These are phyloP conservation scores for Gymnoscopelus braueri DNA, from an alignment of 2,797 vertebrate species.

Conservation along the genomic window DNA sequence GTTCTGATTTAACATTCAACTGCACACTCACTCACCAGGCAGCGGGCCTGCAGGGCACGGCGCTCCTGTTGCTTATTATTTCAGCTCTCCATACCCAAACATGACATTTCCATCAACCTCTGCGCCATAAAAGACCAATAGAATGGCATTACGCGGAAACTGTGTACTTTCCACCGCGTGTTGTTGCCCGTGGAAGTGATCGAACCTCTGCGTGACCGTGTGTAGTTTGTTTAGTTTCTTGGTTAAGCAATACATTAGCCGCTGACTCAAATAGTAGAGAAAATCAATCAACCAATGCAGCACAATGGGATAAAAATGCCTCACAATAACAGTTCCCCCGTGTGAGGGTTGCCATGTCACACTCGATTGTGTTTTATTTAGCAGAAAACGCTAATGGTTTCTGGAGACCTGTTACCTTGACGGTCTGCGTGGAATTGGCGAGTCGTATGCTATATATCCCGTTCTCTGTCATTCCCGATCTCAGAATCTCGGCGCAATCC, in stretches of 20 bases:
- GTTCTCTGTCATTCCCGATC: slow-evolving; percentile 78
- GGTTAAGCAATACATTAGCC: slow-evolving; percentile 10
- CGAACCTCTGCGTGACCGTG: slow-evolving; percentile 44
- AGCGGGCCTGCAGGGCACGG: slow-evolving; percentile 43
- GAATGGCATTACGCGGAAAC: slow-evolving; percentile 55
- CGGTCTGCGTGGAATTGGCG: slow-evolving; percentile 78
- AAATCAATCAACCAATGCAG: slow-evolving; percentile 11
- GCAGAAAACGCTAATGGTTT: slow-evolving; percentile 62
- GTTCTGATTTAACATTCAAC: slow-evolving; percentile 61
- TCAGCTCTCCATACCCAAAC: slow-evolving; percentile 50
- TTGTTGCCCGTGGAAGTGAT: slow-evolving; percentile 33
- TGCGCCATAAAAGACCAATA: slow-evolving; percentile 26
- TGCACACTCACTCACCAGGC: slow-evolving; percentile 30
- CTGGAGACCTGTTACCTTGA: slow-evolving; percentile 76
- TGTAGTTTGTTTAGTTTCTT: background rate
- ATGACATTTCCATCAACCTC: slow-evolving; percentile 58
- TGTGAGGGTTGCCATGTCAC: slow-evolving; percentile 27
- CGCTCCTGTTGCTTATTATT: slow-evolving; percentile 62
- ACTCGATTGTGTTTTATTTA: slow-evolving; percentile 61
- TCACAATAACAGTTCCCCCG: slow-evolving; percentile 3
- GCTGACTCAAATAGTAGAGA: slow-evolving; percentile 16
- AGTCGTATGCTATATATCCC: slow-evolving; percentile 81
- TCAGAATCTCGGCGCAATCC: slow-evolving; percentile 84
- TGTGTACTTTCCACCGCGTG: slow-evolving; percentile 50
- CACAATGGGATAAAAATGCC: slow-evolving; percentile 21